A percentile compares a stretch with the other conserved stretches of the same genome.
phyloP scores from a whole-genome alignment of 2,113 vertebrate species.

The Craseonycteris thonglongyai region DNA sequence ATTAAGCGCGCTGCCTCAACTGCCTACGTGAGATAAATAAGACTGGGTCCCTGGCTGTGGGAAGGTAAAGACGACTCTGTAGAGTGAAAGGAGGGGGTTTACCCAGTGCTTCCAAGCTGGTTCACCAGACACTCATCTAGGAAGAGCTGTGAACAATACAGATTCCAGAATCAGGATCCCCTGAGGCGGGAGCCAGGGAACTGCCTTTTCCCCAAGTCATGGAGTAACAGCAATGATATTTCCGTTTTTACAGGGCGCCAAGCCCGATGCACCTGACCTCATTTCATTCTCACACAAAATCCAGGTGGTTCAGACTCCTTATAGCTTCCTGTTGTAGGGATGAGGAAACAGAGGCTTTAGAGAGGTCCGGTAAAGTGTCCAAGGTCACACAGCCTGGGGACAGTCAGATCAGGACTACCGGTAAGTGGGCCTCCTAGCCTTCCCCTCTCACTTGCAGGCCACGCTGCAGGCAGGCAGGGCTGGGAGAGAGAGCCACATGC shows the following conservation, averaged over 20 bases:
- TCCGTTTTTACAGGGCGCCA: neutral
- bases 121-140: neutral
- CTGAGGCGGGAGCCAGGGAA: neutral
- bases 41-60: neutral
- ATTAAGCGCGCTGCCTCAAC: neutral
- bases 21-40: neutral
- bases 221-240: neutral
- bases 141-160: neutral
- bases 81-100: no score
- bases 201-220: no score
- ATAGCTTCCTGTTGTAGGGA: neutral
- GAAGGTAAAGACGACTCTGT: neutral
- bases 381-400: neutral
- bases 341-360: neutral
- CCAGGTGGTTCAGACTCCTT: neutral
- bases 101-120: neutral
- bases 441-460: neutral
- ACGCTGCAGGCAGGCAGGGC: neutral
- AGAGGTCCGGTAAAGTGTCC: neutral
- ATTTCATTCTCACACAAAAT: neutral
- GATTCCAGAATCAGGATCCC: neutral
- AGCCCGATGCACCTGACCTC: neutral
- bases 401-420: neutral
- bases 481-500: neutral
- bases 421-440: neutral